phyloP scores from a whole-genome alignment of 2,797 vertebrate genomes.

The Odontamblyopus rebecca region DNA sequence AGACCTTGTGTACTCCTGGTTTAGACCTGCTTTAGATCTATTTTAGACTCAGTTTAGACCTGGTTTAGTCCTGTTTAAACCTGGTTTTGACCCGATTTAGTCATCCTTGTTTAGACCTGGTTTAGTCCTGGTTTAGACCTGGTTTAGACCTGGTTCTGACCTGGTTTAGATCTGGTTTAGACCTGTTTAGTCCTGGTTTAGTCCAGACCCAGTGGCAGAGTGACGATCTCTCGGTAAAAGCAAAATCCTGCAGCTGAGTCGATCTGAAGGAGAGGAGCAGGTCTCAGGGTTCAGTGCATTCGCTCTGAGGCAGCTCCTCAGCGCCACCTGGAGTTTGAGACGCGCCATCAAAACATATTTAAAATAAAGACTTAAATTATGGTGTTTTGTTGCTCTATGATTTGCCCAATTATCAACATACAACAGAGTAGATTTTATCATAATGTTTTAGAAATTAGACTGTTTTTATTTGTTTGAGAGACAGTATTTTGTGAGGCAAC shows the following conservation, averaged over 20 bases:
- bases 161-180: not conserved
- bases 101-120: no score
- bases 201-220: constrained; percentile 47
- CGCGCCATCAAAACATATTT: not conserved
- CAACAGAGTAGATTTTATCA: no score
- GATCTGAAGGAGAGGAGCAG: constrained; percentile 74
- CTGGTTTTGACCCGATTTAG: constrained; percentile 2
- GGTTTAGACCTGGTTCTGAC: no score
- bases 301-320: constrained; percentile 65
- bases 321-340: constrained; percentile 52
- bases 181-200: constrained; percentile 6
- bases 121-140: not conserved
- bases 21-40: not conserved
- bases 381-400: not conserved
- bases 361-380: not conserved
- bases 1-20: not conserved
- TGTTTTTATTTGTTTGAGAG: not conserved
- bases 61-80: no score
- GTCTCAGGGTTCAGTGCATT: constrained; percentile 76
- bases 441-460: not conserved
- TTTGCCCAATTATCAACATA: not conserved
- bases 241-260: constrained; percentile 72
- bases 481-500: not conserved
- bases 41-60: not conserved
- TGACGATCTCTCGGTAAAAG: constrained; percentile 83